A percentile compares a stretch with the other conserved stretches of the same genome.
phyloP scores from a whole-genome alignment of 2,797 vertebrate genomes.

The Cottoperca gobio region DNA sequence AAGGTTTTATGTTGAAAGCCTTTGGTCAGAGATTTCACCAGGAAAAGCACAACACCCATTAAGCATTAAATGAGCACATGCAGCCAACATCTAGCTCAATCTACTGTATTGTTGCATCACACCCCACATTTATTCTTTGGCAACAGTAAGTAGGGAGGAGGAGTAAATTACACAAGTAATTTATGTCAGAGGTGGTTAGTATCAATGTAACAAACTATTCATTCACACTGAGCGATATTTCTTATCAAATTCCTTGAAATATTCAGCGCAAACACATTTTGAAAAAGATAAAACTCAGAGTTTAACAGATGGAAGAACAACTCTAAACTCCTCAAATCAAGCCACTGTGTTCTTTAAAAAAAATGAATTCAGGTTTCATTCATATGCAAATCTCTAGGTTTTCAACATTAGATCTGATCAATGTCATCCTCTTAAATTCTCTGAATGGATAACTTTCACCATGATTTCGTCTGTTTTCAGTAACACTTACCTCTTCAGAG shows the following conservation, averaged over 20 bases:
- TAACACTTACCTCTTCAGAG: slow-evolving; percentile 87
- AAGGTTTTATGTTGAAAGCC: not conserved
- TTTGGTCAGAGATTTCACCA: not conserved
- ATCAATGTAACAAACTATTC: not conserved
- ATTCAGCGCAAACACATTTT: not conserved
- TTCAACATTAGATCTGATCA: not conserved
- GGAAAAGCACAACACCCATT: not conserved
- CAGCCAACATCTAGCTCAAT: not conserved
- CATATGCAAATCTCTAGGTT: not conserved
- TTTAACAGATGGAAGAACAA: not conserved
- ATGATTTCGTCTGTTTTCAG: not conserved
- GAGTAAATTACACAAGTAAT: not conserved
- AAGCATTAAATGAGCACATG: not conserved
- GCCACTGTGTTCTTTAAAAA: not conserved
- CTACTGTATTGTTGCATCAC: not conserved
- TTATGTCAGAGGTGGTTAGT: not conserved
- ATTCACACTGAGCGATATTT: not conserved
- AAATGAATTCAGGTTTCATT: not conserved
- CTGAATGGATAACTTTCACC: not conserved
- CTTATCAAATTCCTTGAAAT: not conserved
- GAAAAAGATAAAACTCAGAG: not conserved
- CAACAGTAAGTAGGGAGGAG: not conserved
- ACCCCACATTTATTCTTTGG: not conserved
- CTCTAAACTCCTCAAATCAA: slow-evolving; percentile 3
- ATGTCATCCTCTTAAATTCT: not conserved